These are phyloP conservation scores for Channa argus DNA, from an alignment of 2,113 vertebrate species.

Conservation along the genomic window DNA sequence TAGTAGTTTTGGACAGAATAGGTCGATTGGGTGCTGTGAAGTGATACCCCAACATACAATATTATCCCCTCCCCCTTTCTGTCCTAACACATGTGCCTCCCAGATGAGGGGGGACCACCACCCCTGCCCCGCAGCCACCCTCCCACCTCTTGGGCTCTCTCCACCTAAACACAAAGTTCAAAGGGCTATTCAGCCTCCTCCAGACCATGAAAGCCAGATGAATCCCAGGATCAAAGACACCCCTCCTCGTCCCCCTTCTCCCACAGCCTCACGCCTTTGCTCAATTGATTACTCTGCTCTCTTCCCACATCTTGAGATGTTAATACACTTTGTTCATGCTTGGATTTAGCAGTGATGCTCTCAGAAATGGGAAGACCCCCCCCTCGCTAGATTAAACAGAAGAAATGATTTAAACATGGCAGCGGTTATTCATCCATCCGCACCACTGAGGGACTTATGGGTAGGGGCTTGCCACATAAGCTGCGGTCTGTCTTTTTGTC, in stretches of 20 bases:
- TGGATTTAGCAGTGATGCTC: slow-evolving; percentile 75
- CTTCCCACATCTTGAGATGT: slow-evolving; percentile 82
- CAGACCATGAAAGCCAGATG: slow-evolving; percentile 87
- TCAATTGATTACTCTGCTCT: slow-evolving; percentile 72
- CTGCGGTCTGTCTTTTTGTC: slow-evolving; percentile 52
- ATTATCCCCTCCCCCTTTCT: slow-evolving; percentile 41
- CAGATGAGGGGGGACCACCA: slow-evolving; percentile 78
- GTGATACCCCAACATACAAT: slow-evolving; percentile 45
- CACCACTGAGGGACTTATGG: slow-evolving; percentile 55
- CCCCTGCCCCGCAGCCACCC: slow-evolving; percentile 73
- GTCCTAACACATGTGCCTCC: slow-evolving; percentile 80
- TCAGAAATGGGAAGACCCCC: slow-evolving; percentile 69
- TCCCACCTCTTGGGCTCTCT: slow-evolving; percentile 79
- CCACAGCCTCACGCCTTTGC: slow-evolving; percentile 75
- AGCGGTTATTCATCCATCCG: slow-evolving; percentile 68
- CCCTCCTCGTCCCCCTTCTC: slow-evolving; percentile 45
- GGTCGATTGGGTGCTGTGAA: slow-evolving; percentile 17
- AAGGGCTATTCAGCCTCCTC: slow-evolving; percentile 84
- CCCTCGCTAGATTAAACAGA: slow-evolving; percentile 71
- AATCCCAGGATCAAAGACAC: slow-evolving; percentile 84
- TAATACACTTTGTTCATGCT: slow-evolving; percentile 81
- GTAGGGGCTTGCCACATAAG: slow-evolving; percentile 60
- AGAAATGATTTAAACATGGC: slow-evolving; percentile 75
- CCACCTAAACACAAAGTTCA: slow-evolving; percentile 86
- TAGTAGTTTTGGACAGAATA: not conserved